Base-by-base conservation (phyloP, 2,113 vertebrate genomes). In the Ciconia stormi region DNA sequence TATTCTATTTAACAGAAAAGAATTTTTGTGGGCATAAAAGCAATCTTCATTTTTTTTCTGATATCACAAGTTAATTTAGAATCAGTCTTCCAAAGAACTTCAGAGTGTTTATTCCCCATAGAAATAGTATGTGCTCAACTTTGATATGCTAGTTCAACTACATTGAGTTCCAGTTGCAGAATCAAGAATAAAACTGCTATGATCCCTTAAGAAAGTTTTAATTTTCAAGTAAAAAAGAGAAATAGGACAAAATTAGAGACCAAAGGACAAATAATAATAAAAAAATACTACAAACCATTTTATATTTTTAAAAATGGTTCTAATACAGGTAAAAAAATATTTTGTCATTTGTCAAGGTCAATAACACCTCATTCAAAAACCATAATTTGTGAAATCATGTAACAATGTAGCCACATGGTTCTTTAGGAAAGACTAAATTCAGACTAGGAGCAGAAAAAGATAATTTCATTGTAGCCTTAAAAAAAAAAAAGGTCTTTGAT, bases 351-450 rank as follows among this genome's bases (percentile, higher is more conserved):
- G 3, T 38, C 58, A 61, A 89, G 30, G 23, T 72, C 40, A 80
- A 29, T n/a, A 49, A 26, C 2, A 55, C 11, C 11, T 50, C 17
- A 61, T 79, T 85, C 16, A 82, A 27, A 82, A 40, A 2, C 1
- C 3, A 8, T 16, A 26, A 63, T 59, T 56, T 67, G 8, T 61
- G 36, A 83, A 61, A 83, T 27, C 16, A 22, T 49, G 2, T 61
- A 38, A 10, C 7, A 40, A 61, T 82, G 6, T 13, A 47, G 5
- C 2, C 27, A 7, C 2, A 7, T 30, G 2, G 3, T 22, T 42
- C 50, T 27, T 34, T 17, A 34, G 5, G 16, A 50, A 46, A 59
- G 4, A 72, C 61, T 7, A 50, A 66, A 58, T 62, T 85, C 34
- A 65, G 10, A 7, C 11, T 3, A 56, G 7, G 7, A 22, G 50